These are phyloP conservation scores for Antechinus stuartii DNA, from an alignment of 2,113 vertebrate genomes.

Conservation along the genomic window DNA sequence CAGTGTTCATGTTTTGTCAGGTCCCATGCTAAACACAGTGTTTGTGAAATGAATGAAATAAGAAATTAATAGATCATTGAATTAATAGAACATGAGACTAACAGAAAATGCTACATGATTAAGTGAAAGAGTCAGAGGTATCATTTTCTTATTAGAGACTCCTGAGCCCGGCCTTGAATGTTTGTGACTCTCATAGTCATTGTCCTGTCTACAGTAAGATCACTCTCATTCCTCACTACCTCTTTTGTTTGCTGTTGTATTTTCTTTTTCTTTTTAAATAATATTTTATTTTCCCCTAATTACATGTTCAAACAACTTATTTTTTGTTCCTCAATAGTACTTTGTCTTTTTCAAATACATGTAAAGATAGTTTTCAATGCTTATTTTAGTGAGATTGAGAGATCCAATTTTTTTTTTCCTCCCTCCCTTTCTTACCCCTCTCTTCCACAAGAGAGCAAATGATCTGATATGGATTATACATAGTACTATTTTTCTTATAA, in stretches of 20 bases:
- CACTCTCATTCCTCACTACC: background rate
- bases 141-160: background rate
- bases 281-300: too few species aligned
- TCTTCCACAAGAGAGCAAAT: too few species aligned
- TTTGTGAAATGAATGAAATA: background rate
- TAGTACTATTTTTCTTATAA: too few species aligned
- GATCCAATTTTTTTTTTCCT: too few species aligned
- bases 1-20: background rate
- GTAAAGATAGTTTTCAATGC: too few species aligned
- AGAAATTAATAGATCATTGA: background rate
- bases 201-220: background rate
- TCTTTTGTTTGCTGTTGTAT: background rate
- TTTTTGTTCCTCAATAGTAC: too few species aligned
- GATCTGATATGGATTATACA: too few species aligned
- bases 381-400: too few species aligned
- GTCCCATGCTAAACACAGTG: background rate
- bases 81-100: background rate
- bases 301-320: too few species aligned
- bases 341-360: too few species aligned
- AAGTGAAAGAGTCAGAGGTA: background rate
- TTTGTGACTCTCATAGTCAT: background rate
- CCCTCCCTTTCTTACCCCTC: too few species aligned
- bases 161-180: background rate
- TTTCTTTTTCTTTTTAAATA: too few species aligned
- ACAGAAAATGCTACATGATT: background rate